Evolutionary conservation across 2,113 vertebrate species (phyloP).

Genomic region (Antechinus stuartii): DNA sequence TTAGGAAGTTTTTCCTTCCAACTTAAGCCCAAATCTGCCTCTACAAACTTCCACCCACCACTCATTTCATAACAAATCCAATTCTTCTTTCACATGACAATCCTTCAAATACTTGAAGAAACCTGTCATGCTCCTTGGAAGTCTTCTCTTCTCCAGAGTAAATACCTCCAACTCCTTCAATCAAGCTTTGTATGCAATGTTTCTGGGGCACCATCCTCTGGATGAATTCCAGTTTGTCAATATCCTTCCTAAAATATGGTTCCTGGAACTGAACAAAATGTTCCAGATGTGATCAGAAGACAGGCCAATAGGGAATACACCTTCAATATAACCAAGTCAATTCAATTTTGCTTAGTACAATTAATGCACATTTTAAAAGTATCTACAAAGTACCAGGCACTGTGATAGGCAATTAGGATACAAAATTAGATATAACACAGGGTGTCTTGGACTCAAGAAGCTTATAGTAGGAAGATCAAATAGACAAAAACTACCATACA

Average conservation of each 20-base stretch:
- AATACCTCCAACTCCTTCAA: neutral
- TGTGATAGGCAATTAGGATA: neutral
- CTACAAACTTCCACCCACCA: neutral
- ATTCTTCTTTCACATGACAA: neutral
- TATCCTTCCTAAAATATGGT: neutral
- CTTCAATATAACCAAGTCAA: neutral
- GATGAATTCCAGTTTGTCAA: neutral
- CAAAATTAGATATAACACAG: neutral
- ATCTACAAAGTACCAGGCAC: neutral
- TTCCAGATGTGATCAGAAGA: neutral
- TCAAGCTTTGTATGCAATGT: neutral
- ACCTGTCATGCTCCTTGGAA: neutral
- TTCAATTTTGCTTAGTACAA: neutral
- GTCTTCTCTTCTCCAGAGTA: neutral
- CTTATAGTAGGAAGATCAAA: neutral
- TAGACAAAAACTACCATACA: neutral
- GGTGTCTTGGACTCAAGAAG: neutral
- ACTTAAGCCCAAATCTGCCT: neutral
- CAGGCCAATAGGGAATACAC: neutral
- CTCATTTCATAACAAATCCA: neutral
- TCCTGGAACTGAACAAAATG: neutral
- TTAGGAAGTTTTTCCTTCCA: neutral
- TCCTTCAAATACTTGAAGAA: slow-evolving; percentile 1
- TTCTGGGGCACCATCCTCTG: neutral
- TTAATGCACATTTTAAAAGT: neutral